phyloP scores from a whole-genome alignment of 1,140 invertebrate species.

The Antheraea mylitta region DNA sequence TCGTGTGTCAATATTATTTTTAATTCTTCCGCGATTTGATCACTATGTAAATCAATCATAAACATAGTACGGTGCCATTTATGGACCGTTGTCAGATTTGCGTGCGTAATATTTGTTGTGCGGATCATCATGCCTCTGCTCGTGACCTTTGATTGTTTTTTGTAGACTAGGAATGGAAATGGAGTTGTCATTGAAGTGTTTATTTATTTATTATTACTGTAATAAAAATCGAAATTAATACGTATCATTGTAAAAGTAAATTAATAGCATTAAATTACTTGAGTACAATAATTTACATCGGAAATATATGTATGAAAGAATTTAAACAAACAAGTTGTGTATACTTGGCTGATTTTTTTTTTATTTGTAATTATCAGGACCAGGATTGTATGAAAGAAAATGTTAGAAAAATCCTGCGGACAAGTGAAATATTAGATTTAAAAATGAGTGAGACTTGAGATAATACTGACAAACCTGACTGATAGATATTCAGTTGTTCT shows the following conservation, averaged over 20 bases:
- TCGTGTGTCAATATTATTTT: background rate
- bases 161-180: background rate
- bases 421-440: too few relatives aligned
- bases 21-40: background rate
- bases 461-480: too few relatives aligned
- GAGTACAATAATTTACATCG: too few relatives aligned
- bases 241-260: background rate
- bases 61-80: conserved; percentile 3
- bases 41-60: background rate
- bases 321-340: too few relatives aligned
- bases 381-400: too few relatives aligned
- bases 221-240: background rate
- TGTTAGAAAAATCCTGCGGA: too few relatives aligned
- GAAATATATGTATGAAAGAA: too few relatives aligned
- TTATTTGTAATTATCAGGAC: too few relatives aligned
- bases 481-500: too few relatives aligned
- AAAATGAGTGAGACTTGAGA: too few relatives aligned
- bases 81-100: conserved; percentile 21
- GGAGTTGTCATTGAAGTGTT: background rate
- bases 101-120: conserved; percentile 16
- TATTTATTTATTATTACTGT: background rate
- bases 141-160: conserved; percentile 1
- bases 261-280: background rate
- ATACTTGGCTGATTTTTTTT: too few relatives aligned
- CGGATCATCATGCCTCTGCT: background rate